A percentile compares a stretch with the other conserved stretches of the same genome.
Evolutionary conservation across 1,140 invertebrate species (phyloP).

Genomic region (Drosophila teissieri): DNA sequence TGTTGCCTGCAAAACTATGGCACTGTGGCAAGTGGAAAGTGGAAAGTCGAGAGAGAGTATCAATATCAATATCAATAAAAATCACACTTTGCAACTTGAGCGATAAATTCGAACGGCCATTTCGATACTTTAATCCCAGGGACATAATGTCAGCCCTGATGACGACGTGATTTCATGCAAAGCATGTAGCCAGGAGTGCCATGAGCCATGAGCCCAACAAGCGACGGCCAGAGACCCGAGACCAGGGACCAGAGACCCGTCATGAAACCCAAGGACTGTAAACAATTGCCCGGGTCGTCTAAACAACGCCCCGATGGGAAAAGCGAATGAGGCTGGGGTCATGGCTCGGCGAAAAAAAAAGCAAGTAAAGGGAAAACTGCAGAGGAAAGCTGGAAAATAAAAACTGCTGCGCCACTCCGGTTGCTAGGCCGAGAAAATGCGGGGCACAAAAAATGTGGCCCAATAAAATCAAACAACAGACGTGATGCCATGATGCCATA

Average conservation of each 20-base stretch:
- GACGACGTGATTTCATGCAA: slow-evolving; percentile 83
- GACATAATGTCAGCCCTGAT: slow-evolving; percentile 80
- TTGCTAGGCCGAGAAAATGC: slow-evolving; percentile 28
- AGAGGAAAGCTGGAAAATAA: slow-evolving; percentile 52
- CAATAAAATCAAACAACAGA: slow-evolving; percentile 83
- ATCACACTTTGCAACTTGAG: slow-evolving; percentile 78
- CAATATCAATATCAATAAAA: slow-evolving; percentile 74
- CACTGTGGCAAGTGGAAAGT: slow-evolving; percentile 29
- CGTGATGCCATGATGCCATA: slow-evolving; percentile 50
- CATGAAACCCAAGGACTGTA: slow-evolving; percentile 78
- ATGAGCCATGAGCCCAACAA: too few species aligned
- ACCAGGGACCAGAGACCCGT: slow-evolving; percentile 7
- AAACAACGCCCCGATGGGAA: slow-evolving; percentile 59
- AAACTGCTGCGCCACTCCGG: slow-evolving; percentile 32
- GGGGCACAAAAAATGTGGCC: slow-evolving; percentile 65
- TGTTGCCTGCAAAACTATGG: slow-evolving; percentile 13
- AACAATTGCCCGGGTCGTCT: slow-evolving; percentile 77
- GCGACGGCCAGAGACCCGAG: too few species aligned
- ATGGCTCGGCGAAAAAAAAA: not conserved
- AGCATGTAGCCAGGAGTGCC: slow-evolving; percentile 62
- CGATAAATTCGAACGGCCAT: slow-evolving; percentile 82
- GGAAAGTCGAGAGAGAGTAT: slow-evolving; percentile 53
- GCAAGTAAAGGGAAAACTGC: slow-evolving; percentile 47
- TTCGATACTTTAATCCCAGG: slow-evolving; percentile 80
- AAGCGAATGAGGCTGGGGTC: slow-evolving; percentile 1